Evolutionary conservation across 1,140 invertebrate genomes (phyloP).

Genomic region (Cotesia vestalis): DNA sequence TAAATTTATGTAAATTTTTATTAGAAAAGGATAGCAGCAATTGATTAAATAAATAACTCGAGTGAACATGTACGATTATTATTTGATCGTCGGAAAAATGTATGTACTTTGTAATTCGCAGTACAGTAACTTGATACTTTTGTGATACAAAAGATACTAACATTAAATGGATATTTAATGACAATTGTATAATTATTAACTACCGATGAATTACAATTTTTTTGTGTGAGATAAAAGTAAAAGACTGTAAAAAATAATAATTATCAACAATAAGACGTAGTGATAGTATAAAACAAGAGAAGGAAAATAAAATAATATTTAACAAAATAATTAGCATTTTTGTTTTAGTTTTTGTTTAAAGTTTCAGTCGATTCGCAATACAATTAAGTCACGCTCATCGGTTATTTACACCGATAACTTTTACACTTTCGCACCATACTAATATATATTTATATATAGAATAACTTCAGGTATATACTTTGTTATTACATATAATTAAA

Average conservation of each 20-base stretch:
- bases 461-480: constrained; percentile 22
- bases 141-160: constrained; percentile 61
- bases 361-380: constrained; percentile 52
- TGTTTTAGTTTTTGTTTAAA: constrained; percentile 17
- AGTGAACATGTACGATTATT: constrained; percentile 64
- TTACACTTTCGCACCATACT: constrained; percentile 47
- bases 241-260: constrained; percentile 36
- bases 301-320: constrained; percentile 39
- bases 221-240: constrained; percentile 13
- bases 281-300: constrained; percentile 35
- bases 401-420: constrained; percentile 38
- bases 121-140: constrained; percentile 52
- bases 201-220: constrained; percentile 37
- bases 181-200: constrained; percentile 41
- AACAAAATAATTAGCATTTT: constrained; percentile 48
- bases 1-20: constrained; percentile 5
- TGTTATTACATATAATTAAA: constrained; percentile 48
- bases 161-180: constrained; percentile 50
- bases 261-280: constrained; percentile 30
- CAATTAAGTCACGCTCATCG: constrained; percentile 38
- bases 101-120: constrained; percentile 59
- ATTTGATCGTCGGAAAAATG: constrained; percentile 62
- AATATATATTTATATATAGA: constrained; percentile 44
- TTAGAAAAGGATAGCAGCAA: constrained; percentile 1
- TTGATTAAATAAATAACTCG: constrained; percentile 39